Evolutionary conservation across 2,888 invertebrate species (phyloP), one percentile per base, ranked within the genome.

Genomic region (Epicampocera succincta): DNA sequence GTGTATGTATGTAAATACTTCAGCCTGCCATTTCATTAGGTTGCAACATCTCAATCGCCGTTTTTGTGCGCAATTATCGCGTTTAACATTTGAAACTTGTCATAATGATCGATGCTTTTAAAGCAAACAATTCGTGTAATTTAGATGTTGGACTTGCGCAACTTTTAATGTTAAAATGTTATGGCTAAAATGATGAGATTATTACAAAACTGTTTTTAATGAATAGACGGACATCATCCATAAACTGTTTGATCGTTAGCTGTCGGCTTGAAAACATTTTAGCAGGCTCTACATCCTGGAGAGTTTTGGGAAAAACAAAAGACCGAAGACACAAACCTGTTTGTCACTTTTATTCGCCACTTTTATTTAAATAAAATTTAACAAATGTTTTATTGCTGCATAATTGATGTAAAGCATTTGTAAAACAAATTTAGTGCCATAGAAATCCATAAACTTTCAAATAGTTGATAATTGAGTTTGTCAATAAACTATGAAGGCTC

Each of bases 61-160:
- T 54, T 65, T 9, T n/a, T 52, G 6, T 50, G 21, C 3, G 12
- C n/a, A 52, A 19, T 76, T 76, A 38, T 76, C 25, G 11, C 21
- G 44, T 13, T 65, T 50, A 72, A 46, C 66, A 82, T 82, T 78
- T 78, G 66, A 71, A 82, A 61, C 52, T 54, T 82, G 78, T 82
- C 82, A 82, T 82, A 82, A 82, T 82, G 82, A 82, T 82, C 82
- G 82, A 82, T 82, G 82, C 74, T 82, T 77, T 69, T 63, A 58
- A 65, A 74, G 72, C 52, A 42, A 71, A 79, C 72, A 73, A 73
- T 79, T 73, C 73, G 60, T 79, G 78, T 73, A 79, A 79, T 78
- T 50, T 52, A 79, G 66, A 73, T 73, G 72, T 72, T 78, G 66
- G 52, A 54, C 25, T 73, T 66, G 46, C 73, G 78, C 46, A 79